Base-by-base conservation (phyloP, 2,113 vertebrate species). In the Chaetorhynchus papuensis region DNA sequence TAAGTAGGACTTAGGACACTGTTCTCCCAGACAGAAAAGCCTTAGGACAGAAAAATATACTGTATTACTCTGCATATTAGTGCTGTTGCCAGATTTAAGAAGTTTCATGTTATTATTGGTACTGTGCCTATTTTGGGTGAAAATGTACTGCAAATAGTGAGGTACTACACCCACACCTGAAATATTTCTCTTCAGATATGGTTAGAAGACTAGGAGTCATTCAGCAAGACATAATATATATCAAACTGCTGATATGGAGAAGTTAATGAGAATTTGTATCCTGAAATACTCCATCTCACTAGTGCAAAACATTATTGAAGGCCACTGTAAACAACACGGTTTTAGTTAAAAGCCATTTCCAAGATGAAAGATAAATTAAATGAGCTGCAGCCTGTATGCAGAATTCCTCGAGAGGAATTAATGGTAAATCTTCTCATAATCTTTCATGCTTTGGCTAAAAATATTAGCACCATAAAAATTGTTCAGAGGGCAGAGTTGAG, bases 401-500 rank as follows among this genome's bases (percentile, higher is more conserved):
- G 44, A 94, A 63, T 92, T 94, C 52, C 37, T 95, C 44, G 15
- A 54, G 77, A 94, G 81, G 50, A 90, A 70, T 90, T 88, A 83
- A 60, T 2, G 9, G 56, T 39, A 60, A 66, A 75, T 42, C 26
- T 92, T 72, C 86, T 72, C 54, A 53, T 92, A 78, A 83, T 83
- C 61, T 92, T 84, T 90, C 35, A 87, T 92, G 42, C 35, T 89
- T 89, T 54, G 56, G 33, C 56, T 87, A 87, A 85, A 91, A 93
- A 72, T 91, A 76, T 41, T 87, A 89, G 31, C 78, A 57, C 57
- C 63, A 57, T 95, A 91, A 91, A 89, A 87, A 85, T 91, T 83
- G 57, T 93, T 94, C 20, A 33, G 42, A 71, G 56, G 33, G 33
- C 68, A 78, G 68, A 78, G 59, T 65, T 80, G 85, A 83, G 80